Percentiles rank a stretch among this genome's conserved stretches.
phyloP scores from a whole-genome alignment of 2,888 invertebrate species.

The Agonopterix subpropinquella region DNA sequence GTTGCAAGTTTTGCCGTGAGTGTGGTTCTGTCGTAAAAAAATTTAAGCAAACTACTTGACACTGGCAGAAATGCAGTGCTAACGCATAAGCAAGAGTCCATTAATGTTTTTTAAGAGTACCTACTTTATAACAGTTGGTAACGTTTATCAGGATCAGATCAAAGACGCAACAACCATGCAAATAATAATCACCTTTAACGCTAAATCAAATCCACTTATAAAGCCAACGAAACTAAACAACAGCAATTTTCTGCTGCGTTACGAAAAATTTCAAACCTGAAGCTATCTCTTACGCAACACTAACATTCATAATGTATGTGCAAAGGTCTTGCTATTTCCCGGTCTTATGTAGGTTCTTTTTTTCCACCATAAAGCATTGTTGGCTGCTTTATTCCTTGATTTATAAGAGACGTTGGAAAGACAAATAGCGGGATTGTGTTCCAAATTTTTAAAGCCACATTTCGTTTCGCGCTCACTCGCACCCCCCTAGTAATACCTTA shows the following conservation, averaged over 20 bases:
- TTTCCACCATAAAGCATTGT: slow-evolving; percentile 77
- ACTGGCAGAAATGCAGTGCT: too few species aligned
- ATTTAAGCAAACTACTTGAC: too few species aligned
- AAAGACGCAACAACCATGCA: too few species aligned
- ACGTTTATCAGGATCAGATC: too few species aligned
- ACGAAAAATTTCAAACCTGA: slow-evolving; percentile 25
- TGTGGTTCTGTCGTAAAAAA: too few species aligned
- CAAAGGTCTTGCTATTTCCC: slow-evolving; percentile 67
- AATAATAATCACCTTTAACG: too few species aligned
- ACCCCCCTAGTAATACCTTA: slow-evolving; percentile 60
- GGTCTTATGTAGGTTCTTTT: slow-evolving; percentile 73
- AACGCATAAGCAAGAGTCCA: too few species aligned
- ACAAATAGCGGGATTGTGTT: slow-evolving; percentile 87
- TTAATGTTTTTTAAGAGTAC: too few species aligned
- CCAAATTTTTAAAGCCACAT: slow-evolving; percentile 87
- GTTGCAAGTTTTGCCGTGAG: too few species aligned
- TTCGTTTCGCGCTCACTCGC: slow-evolving; percentile 78
- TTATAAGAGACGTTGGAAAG: slow-evolving; percentile 84
- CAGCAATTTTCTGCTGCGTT: slow-evolving; percentile 5
- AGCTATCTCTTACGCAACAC: slow-evolving; percentile 57
- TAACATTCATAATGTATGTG: slow-evolving; percentile 63
- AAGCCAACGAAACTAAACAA: neutral
- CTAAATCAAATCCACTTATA: too few species aligned
- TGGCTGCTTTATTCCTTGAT: slow-evolving; percentile 80
- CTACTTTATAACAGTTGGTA: too few species aligned